Evolutionary conservation across 1,140 invertebrate genomes (phyloP).

Genomic region (Elysia chlorotica): DNA sequence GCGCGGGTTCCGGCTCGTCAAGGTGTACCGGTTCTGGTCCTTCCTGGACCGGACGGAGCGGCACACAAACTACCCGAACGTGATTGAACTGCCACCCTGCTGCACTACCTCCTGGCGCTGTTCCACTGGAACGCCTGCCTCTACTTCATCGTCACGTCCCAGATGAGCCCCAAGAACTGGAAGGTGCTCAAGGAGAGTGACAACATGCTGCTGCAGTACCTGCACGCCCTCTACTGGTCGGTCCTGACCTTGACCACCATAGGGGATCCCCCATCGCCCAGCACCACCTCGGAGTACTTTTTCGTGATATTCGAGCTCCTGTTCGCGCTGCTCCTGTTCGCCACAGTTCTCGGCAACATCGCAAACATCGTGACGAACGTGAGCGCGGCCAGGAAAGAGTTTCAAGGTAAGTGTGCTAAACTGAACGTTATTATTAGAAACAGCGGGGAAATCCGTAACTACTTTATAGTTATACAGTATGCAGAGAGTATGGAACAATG

Average conservation of each 20-base stretch:
- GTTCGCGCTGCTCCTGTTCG: slow-evolving; percentile 61
- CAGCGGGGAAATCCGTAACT: too few species aligned
- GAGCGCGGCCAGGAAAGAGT: slow-evolving; percentile 61
- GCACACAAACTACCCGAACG: slow-evolving; percentile 98
- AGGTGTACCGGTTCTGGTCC: slow-evolving; percentile 97
- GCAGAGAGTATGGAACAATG: too few species aligned
- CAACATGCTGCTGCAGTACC: slow-evolving; percentile 69
- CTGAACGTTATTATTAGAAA: too few species aligned
- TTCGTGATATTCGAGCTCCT: slow-evolving; percentile 60
- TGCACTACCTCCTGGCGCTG: slow-evolving; percentile 96
- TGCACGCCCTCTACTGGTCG: slow-evolving; percentile 98
- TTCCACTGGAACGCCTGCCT: slow-evolving; percentile 99
- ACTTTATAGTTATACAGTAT: too few species aligned
- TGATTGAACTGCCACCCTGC: slow-evolving; percentile 87
- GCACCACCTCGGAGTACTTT: slow-evolving; percentile 74
- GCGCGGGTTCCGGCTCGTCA: slow-evolving; percentile 94
- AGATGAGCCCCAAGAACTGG: slow-evolving; percentile 33
- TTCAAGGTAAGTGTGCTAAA: slow-evolving; percentile 58
- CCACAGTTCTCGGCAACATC: slow-evolving; percentile 61
- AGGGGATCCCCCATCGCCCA: slow-evolving; percentile 69
- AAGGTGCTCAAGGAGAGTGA: slow-evolving; percentile 43
- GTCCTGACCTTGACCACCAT: slow-evolving; percentile 93
- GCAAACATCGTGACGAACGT: slow-evolving; percentile 63
- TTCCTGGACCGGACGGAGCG: slow-evolving; percentile 98
- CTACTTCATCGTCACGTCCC: slow-evolving; percentile 71